Conservation (phyloP, 1,140 invertebrate genomes). For the Galleria mellonella region DNA sequence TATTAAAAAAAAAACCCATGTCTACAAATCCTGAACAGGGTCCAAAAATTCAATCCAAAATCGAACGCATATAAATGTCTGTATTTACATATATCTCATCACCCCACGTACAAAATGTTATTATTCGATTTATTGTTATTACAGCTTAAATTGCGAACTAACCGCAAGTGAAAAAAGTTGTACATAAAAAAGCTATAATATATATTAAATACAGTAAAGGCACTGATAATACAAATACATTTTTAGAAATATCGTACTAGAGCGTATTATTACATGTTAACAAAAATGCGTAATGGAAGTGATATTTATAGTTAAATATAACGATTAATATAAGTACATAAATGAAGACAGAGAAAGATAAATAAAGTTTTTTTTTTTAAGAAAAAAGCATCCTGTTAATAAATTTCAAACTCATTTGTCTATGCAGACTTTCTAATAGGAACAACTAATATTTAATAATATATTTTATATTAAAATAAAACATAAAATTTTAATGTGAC, state of each 20-base stretch:
- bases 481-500: not conserved
- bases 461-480: not conserved
- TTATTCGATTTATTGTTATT: not conserved
- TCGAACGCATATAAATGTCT: constrained; percentile 33
- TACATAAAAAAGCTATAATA: not conserved
- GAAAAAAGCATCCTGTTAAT: no score
- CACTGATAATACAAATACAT: not conserved
- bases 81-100: constrained; percentile 43
- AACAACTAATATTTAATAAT: not conserved
- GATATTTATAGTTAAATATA: no score
- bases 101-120: constrained; percentile 8
- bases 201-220: not conserved
- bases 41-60: not conserved
- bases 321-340: no score
- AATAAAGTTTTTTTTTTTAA: no score
- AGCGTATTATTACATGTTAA: no score
- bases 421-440: not conserved
- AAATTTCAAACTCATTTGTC: no score
- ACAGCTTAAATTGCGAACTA: not conserved
- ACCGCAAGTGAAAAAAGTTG: not conserved
- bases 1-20: not conserved
- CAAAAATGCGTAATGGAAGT: no score
- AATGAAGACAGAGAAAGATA: no score
- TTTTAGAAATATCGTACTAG: no score
- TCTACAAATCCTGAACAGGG: not conserved